Percentiles rank a stretch among this genome's conserved stretches.
phyloP scores from a whole-genome alignment of 2,888 invertebrate species.

The Hirudinaria manillensis region DNA sequence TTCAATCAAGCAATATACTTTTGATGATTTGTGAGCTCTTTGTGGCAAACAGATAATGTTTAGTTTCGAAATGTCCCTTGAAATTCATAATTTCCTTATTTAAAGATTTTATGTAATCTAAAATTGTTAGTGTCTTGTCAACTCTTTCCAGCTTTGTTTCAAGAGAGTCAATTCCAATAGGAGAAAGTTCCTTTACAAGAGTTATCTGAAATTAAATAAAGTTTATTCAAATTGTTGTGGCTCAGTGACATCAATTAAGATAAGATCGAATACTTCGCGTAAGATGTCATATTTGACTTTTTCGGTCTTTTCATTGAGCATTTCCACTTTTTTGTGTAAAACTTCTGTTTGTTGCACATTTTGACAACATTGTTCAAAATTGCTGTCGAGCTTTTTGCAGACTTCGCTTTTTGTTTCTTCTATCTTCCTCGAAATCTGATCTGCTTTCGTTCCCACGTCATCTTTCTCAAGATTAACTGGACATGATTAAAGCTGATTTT shows the following conservation, averaged over 20 bases:
- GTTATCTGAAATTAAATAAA: not conserved
- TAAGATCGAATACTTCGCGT: not conserved
- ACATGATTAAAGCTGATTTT: not conserved
- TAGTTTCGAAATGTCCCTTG: not conserved
- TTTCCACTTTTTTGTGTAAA: not conserved
- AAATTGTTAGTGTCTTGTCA: not conserved
- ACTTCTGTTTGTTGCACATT: not conserved
- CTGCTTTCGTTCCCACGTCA: conserved; percentile 18
- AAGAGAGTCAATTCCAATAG: conserved; percentile 2
- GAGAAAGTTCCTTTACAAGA: conserved; percentile 9
- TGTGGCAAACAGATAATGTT: not conserved
- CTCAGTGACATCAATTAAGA: not conserved
- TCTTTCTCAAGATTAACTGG: conserved; percentile 9
- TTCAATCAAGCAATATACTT: no score
- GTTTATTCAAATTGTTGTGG: not conserved
- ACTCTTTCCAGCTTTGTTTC: not conserved
- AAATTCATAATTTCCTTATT: not conserved
- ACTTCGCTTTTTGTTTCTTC: not conserved
- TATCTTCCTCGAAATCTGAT: not conserved
- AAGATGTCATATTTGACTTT: not conserved
- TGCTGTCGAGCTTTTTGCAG: not conserved
- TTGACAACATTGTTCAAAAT: not conserved
- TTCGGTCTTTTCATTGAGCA: conserved; percentile 1
- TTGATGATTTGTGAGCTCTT: no score
- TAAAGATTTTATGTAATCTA: conserved; percentile 3